Percentiles rank a stretch among this genome's conserved stretches.
These are phyloP conservation scores for Herpetotheres cachinnans DNA, from an alignment of 2,113 vertebrate genomes.

Conservation along the genomic window DNA sequence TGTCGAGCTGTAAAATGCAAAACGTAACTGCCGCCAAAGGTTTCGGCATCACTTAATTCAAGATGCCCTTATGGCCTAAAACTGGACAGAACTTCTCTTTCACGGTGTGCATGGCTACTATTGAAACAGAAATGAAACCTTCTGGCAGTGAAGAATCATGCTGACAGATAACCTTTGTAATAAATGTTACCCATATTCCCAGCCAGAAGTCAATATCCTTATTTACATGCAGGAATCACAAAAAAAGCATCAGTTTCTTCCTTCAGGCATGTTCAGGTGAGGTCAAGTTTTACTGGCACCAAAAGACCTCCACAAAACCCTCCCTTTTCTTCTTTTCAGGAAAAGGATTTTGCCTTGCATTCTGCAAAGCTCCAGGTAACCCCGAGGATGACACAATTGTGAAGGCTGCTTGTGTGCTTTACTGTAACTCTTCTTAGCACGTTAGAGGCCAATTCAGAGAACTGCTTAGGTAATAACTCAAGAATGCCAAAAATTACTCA, in stretches of 20 bases:
- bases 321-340: background rate
- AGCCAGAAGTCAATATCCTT: background rate
- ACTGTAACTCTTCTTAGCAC: background rate
- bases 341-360: background rate
- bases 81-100: background rate
- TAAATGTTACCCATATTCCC: background rate
- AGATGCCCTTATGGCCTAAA: background rate
- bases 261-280: background rate
- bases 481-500: background rate
- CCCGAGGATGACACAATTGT: rapidly evolving
- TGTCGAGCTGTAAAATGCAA: background rate
- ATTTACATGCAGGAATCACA: background rate
- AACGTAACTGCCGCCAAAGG: background rate
- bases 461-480: background rate
- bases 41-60: background rate
- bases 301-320: background rate
- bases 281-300: background rate
- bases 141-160: background rate
- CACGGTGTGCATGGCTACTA: background rate
- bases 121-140: background rate
- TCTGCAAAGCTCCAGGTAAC: background rate
- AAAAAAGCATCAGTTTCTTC: background rate
- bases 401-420: background rate
- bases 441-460: background rate
- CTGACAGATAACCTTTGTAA: background rate